Conservation (phyloP, 1,140 invertebrate species). For the Psilanteris sp. region DNA sequence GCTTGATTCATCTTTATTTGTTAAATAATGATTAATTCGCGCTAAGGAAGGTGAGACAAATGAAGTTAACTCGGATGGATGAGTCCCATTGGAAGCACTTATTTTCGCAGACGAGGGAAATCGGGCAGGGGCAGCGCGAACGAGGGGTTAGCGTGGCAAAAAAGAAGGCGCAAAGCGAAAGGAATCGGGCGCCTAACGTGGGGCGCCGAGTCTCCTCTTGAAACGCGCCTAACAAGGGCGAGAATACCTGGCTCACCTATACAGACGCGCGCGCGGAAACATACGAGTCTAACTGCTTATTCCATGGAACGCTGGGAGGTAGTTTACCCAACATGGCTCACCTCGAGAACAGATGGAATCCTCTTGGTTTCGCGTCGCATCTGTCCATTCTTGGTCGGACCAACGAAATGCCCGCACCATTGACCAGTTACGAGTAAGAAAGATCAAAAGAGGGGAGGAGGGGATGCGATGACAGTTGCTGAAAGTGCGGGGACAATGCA, state of each 20-base stretch:
- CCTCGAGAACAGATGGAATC: constrained; percentile 57
- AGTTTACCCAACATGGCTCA: constrained; percentile 59
- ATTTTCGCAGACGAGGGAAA: constrained; percentile 9
- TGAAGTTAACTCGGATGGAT: constrained; percentile 47
- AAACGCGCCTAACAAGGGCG: constrained; percentile 58
- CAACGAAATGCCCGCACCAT: constrained; percentile 22
- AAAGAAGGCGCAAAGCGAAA: constrained; percentile 22
- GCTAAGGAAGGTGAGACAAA: constrained; percentile 32
- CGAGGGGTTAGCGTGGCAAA: constrained; percentile 14
- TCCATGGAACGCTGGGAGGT: constrained; percentile 19
- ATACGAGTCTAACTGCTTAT: constrained; percentile 16
- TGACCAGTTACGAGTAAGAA: constrained; percentile 8
- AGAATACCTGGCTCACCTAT: constrained; percentile 56
- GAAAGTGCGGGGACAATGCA: constrained; percentile 1
- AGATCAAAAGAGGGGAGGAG: not conserved
- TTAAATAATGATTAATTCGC: constrained; percentile 48
- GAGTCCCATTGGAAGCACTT: constrained; percentile 41
- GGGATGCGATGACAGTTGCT: not conserved
- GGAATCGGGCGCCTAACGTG: constrained; percentile 4
- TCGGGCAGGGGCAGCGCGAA: not conserved
- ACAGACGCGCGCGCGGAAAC: constrained; percentile 21
- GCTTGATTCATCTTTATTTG: constrained; percentile 38
- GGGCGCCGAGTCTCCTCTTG: constrained; percentile 34
- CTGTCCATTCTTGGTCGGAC: constrained; percentile 52
- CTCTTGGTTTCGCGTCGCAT: constrained; percentile 51